Evolutionary conservation across 2,113 vertebrate genomes (phyloP), one percentile per base, ranked within the genome.

Genomic region (Mohoua ochrocephala): DNA sequence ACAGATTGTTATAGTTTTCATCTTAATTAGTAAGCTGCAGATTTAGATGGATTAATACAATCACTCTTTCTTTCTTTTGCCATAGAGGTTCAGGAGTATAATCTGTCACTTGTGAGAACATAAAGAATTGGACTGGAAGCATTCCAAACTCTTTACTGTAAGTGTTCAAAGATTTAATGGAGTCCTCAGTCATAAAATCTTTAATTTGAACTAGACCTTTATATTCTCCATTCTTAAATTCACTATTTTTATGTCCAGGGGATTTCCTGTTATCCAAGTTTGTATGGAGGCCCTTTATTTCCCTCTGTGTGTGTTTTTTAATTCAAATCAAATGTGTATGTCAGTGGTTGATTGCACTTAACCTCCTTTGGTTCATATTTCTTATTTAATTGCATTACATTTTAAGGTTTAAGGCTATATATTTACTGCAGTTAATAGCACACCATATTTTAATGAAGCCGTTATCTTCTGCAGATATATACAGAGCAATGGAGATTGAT

Each of bases 131-230:
- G 88, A n/a, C 89, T 97, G 97, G 97, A 97, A 94, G 50, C 73
- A 70, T 97, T 98, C 97, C 96, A 98, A 87, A 93, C 95, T 93
- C 86, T 96, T 96, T 95, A 96, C 94, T 95, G 93, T 97, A 97
- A 97, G 97, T 95, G 94, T 97, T 97, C 97, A 97, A 97, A 97
- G 95, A 97, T 97, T 97, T 97, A 97, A 97, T 98, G 97, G 94
- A 97, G 92, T 96, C 39, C 15, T 96, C 91, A 87, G 94, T 93
- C 96, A 95, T 96, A 97, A 98, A 97, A 95, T 95, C 96, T 97
- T 97, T 97, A 95, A 97, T 97, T 98, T 97, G 96, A 96, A 87
- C 94, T 95, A 93, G 97, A 92, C 96, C 87, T 95, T 83, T 76
- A 60, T 49, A 94, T 89, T 96, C 93, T 81, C 83, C 70, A 56